Evolutionary conservation across 2,888 invertebrate genomes (phyloP).

Genomic region (Drosophila koepferae): DNA sequence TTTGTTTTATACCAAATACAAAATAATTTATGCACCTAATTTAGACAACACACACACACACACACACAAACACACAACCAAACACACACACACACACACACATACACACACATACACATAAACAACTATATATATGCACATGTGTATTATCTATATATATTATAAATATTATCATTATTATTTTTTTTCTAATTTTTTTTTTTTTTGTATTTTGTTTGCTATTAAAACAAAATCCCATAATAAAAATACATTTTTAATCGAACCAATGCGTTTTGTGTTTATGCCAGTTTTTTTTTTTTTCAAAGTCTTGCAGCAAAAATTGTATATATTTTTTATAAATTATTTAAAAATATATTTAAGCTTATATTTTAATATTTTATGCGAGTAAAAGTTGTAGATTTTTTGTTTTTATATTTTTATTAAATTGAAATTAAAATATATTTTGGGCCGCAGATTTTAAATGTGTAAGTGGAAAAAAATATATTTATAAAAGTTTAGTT

Average conservation of each 20-base stretch:
- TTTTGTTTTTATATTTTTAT: no score
- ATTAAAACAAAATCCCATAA: constrained; percentile 40
- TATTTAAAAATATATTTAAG: background rate
- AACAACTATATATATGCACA: constrained; percentile 43
- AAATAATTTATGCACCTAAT: constrained; percentile 71
- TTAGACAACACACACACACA: constrained; percentile 33
- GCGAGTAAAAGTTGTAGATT: no score
- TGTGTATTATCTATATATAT: constrained; percentile 69
- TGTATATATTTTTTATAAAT: background rate
- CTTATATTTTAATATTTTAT: background rate
- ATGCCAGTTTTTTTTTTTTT: no score
- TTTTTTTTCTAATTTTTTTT: constrained; percentile 37
- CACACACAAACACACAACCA: constrained; percentile 20
- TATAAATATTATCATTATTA: constrained; percentile 64
- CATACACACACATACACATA: constrained; percentile 22
- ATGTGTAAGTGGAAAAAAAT: no score
- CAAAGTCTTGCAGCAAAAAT: no score
- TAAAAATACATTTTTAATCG: constrained; percentile 42
- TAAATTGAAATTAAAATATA: background rate
- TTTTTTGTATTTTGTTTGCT: constrained; percentile 36
- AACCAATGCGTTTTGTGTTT: constrained; percentile 6
- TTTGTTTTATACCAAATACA: constrained; percentile 78
- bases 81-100: constrained; percentile 34
- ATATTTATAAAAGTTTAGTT: no score
- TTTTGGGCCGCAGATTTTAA: background rate